phyloP scores from a whole-genome alignment of 2,797 vertebrate species.

The Amphiprion clarkii region DNA sequence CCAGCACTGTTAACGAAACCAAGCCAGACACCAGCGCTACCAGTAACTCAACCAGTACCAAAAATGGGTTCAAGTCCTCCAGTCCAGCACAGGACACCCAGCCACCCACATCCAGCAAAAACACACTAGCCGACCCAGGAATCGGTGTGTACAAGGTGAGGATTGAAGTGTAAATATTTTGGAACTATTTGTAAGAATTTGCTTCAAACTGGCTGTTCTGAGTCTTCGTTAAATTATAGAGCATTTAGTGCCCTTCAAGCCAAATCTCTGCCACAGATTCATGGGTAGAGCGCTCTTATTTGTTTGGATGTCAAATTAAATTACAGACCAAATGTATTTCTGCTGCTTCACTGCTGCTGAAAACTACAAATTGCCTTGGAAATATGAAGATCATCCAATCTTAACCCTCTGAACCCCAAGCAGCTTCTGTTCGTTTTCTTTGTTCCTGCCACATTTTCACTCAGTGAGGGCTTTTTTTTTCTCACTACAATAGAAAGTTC shows the following conservation, averaged over 20 bases:
- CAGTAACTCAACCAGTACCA: conserved; percentile 84
- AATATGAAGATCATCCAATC: not conserved
- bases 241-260: not conserved
- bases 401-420: not conserved
- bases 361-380: conserved; percentile 1
- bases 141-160: conserved; percentile 96
- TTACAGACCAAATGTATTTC: conserved; percentile 8
- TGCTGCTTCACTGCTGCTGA: conserved; percentile 11
- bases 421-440: too few relatives aligned
- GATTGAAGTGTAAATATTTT: conserved; percentile 12
- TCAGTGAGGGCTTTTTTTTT: too few relatives aligned
- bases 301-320: conserved; percentile 20
- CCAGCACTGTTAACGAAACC: conserved; percentile 64
- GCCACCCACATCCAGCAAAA: conserved; percentile 90
- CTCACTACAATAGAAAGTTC: too few relatives aligned
- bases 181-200: not conserved
- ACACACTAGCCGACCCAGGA: conserved; percentile 90
- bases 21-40: conserved; percentile 76
- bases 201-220: not conserved
- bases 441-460: too few relatives aligned
- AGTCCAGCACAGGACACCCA: conserved; percentile 84
- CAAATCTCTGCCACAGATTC: conserved; percentile 1
- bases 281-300: conserved; percentile 12
- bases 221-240: not conserved
- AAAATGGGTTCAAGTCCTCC: conserved; percentile 87